Evolutionary conservation across 53 echinoderm and acorn worm species (phyloP).

Genomic region (Luidia sarsii): DNA sequence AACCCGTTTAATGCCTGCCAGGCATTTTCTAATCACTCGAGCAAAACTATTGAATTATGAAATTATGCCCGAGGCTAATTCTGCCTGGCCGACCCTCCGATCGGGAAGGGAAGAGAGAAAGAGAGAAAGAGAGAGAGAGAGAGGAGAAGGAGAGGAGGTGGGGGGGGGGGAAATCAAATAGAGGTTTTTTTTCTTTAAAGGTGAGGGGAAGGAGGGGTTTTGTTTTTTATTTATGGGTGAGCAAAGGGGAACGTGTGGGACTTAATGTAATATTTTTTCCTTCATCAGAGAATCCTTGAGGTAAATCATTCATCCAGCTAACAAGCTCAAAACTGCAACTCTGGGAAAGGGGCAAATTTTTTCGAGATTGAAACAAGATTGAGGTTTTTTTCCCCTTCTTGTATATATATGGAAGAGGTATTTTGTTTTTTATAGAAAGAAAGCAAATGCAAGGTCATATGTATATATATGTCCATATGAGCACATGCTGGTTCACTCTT

Average conservation of each 20-base stretch:
- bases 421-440: too few relatives aligned
- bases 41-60: slow-evolving; percentile 55
- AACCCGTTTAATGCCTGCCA: slow-evolving; percentile 55
- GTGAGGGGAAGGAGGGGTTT: background rate
- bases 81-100: background rate
- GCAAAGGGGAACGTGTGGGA: background rate
- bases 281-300: slow-evolving; percentile 14
- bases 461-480: too few relatives aligned
- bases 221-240: too few relatives aligned
- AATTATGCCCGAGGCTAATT: slow-evolving; percentile 37
- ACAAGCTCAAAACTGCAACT: slow-evolving; percentile 27
- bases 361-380: too few relatives aligned
- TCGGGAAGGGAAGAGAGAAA: background rate
- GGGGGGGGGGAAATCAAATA: slow-evolving; percentile 30
- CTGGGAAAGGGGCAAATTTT: slow-evolving; percentile 18
- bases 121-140: slow-evolving; percentile 16
- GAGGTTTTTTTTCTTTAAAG: slow-evolving; percentile 7
- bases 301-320: slow-evolving; percentile 24
- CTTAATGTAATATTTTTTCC: slow-evolving; percentile 40
- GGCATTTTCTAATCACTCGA: slow-evolving; percentile 51
- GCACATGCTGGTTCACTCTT: too few relatives aligned
- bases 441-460: too few relatives aligned
- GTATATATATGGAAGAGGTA: too few relatives aligned
- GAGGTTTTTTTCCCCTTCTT: too few relatives aligned
- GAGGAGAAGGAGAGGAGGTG: slow-evolving; percentile 14